Percentiles rank a stretch among this genome's conserved stretches.
These are phyloP conservation scores for Argynnis bischoffii DNA, from an alignment of 2,888 invertebrate genomes.

Conservation along the genomic window DNA sequence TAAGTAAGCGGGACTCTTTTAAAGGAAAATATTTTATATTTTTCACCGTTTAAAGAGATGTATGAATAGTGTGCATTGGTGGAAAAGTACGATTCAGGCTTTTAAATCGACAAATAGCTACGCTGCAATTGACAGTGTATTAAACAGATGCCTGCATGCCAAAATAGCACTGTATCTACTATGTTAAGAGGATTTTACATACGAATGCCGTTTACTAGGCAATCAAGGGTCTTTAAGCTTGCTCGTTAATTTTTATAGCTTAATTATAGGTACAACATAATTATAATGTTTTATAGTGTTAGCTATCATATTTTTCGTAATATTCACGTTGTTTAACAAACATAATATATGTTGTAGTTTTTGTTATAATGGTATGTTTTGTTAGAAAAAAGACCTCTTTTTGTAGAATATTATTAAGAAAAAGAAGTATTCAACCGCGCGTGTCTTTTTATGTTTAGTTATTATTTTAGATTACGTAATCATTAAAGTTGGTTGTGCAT, in stretches of 20 bases:
- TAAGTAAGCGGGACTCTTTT: no score
- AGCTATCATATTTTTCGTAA: not conserved
- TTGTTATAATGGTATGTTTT: no score
- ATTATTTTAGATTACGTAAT: no score
- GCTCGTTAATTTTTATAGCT: not conserved
- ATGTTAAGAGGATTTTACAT: slow-evolving; percentile 46
- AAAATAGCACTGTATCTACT: slow-evolving; percentile 59
- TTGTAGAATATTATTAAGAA: no score
- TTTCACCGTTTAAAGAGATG: slow-evolving; percentile 23
- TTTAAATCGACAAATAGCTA: slow-evolving; percentile 79
- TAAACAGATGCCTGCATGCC: slow-evolving; percentile 78
- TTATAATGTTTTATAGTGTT: not conserved
- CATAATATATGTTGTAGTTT: no score
- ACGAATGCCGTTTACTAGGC: not conserved
- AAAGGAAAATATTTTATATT: slow-evolving; percentile 23
- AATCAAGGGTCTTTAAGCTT: not conserved
- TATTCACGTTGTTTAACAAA: not conserved
- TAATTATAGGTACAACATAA: not conserved
- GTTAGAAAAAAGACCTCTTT: no score
- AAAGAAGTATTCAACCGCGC: no score
- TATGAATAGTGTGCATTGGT: slow-evolving; percentile 58
- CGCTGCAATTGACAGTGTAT: slow-evolving; percentile 80
- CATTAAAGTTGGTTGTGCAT: no score
- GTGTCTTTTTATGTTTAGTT: no score
- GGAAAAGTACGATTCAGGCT: slow-evolving; percentile 64